Conservation (phyloP, 2,888 invertebrate genomes). For the Euproctis similis region DNA sequence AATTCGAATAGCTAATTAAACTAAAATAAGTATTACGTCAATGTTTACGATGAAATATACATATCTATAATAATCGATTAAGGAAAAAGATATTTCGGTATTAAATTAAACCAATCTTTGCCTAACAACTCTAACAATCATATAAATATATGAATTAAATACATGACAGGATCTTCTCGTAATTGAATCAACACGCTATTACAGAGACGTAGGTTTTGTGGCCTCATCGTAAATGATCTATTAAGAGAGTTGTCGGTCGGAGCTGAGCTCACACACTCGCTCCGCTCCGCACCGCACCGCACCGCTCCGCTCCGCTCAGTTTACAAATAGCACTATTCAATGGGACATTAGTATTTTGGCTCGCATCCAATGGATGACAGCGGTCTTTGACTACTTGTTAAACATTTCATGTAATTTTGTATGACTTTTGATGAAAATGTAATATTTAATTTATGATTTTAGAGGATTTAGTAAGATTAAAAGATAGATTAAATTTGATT, state of each 20-base stretch:
- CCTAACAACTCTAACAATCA: no score
- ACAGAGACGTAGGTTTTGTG: slow-evolving; percentile 25
- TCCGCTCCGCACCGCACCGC: slow-evolving; percentile 34
- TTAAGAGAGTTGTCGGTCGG: slow-evolving; percentile 38
- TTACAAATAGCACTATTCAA: slow-evolving; percentile 71
- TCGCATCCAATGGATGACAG: slow-evolving; percentile 46
- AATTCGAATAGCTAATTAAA: no score
- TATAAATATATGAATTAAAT: no score
- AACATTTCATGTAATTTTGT: slow-evolving; percentile 28
- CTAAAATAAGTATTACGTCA: no score
- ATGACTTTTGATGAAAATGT: slow-evolving; percentile 13
- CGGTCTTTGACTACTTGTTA: slow-evolving; percentile 48
- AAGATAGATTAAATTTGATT: no score
- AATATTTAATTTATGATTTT: not conserved
- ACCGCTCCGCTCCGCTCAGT: slow-evolving; percentile 36
- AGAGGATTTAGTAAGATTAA: no score
- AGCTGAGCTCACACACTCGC: slow-evolving; percentile 35
- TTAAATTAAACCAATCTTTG: no score
- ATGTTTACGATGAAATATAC: no score
- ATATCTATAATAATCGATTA: no score
- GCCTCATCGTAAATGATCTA: slow-evolving; percentile 48
- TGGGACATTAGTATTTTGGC: slow-evolving; percentile 72
- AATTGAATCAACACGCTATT: no score
- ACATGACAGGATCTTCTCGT: no score
- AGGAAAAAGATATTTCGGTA: no score